Base-by-base conservation (phyloP, 1,140 invertebrate species). In the Amyelois transitella region DNA sequence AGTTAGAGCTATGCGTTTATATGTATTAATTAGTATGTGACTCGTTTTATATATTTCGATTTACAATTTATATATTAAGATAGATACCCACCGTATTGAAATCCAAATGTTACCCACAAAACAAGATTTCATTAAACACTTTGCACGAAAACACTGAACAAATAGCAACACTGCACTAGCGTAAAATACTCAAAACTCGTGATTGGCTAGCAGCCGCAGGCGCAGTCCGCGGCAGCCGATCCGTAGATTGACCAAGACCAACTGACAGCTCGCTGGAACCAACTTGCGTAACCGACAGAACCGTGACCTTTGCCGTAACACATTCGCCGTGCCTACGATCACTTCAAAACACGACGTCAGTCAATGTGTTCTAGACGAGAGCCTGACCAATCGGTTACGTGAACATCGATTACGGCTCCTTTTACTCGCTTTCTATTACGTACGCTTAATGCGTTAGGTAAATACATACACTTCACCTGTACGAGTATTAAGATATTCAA, bases 301-400 rank as follows among this genome's bases (percentile, higher is more conserved):
- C 67, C 64, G 53, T 68, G 72, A 72, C 72, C 72, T 75, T 75
- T 69, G 32, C 22, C 60, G 51, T 51, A 64, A 47, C 57, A 24
- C 52, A 48, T 48, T 48, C 45, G 45, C 32, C 32, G 17, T 38
- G 32, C 32, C 32, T 38, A 38, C 32, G 32, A 38, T 38, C 32
- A 48, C 18, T 48, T 48, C 18, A 21, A 44, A 17, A 44, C 14
- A 17, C 45, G 4, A 48, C 45, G 45, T 48, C 20, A 21, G 8
- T 21, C 19, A 48, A 21, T 7, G 20, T 20, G 19, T 48, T 18
- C 0, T 48, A n/a, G 19, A 48, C 12, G 20, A 48, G 19, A 8
- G 18, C 6, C 45, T 21, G 20, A 12, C 45, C 1, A 47, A 14
- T 32, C 6, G 28, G 32, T 38, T 38, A 38, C 32, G 32, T 38